These are phyloP conservation scores for Temnothorax rugatulus DNA, from an alignment of 2,888 invertebrate genomes.

Conservation along the genomic window DNA sequence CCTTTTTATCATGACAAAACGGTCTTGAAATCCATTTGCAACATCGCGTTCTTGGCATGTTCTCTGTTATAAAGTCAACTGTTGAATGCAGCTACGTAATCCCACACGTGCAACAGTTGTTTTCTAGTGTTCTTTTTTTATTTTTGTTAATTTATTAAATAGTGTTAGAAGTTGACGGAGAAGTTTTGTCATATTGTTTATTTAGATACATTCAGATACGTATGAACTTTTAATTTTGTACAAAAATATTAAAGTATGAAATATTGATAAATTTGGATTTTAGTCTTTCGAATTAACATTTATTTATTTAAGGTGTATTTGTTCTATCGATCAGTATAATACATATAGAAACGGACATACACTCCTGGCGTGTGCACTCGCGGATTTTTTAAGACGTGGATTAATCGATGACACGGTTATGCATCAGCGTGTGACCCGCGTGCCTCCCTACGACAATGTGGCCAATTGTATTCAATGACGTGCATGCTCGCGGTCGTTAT, in stretches of 20 bases:
- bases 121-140: not conserved
- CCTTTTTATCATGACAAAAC: not conserved
- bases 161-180: not conserved
- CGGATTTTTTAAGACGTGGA: conserved; percentile 46
- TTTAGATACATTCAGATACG: not conserved
- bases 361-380: not conserved
- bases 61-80: conserved; percentile 9
- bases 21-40: not conserved
- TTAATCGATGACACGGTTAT: conserved; percentile 76
- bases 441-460: conserved; percentile 62
- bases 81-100: conserved; percentile 37
- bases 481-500: conserved; percentile 62
- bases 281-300: not conserved
- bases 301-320: not conserved
- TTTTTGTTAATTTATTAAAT: not conserved
- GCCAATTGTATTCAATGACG: conserved; percentile 71
- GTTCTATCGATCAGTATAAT: not conserved
- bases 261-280: not conserved
- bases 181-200: not conserved
- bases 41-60: not conserved
- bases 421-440: conserved; percentile 65
- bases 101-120: conserved; percentile 25
- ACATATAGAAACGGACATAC: not conserved
- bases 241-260: not conserved
- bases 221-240: not conserved